Base-by-base conservation (phyloP, 2,888 invertebrate genomes). In the Geophilus truncorum region DNA sequence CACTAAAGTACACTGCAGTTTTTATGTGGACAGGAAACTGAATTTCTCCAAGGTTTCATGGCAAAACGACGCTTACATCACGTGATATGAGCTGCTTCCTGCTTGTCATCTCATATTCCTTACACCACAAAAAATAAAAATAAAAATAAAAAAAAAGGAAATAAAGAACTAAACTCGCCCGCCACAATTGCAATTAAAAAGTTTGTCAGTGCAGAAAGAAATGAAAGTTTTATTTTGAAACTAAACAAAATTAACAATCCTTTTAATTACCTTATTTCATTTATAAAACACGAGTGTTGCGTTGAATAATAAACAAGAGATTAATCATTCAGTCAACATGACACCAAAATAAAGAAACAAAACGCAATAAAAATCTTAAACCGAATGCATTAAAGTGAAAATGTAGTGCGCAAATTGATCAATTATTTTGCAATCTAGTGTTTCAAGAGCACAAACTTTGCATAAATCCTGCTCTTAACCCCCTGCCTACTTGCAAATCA, bases 21-120 rank as follows among this genome's bases (percentile, higher is more conserved):
- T 70, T 70, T 70, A 25, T 70, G 28, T 70, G 70, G 70, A 70
- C 70, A 70, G 70, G 70, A 70, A 70, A 70, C 25, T 70, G 70
- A 70, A 70, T 70, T 70, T 70, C 70, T 28, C 70, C 70, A 70
- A 25, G 70, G 70, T 70, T 70, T 70, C 70, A 70, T 70, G 28
- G 28, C 28, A 70, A 70, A 70, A 23, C 70, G 28, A 28, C 70
- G 70, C 70, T 70, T 70, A 70, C 28, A 70, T 70, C 70, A 70
- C 23, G 70, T 70, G 12, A 25, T 70, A 70, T 70, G 70, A 70
- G 70, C 70, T 70, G 70, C 70, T 70, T 70, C 70, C 70, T 70
- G 70, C 70, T 70, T 70, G 70, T 70, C 70, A 70, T 70, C 25
- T 70, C 70, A 70, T 70, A 28, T 70, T 25, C 25, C 70, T 10